Conservation (phyloP, 1,140 invertebrate species). For the Chelonus insularis region DNA sequence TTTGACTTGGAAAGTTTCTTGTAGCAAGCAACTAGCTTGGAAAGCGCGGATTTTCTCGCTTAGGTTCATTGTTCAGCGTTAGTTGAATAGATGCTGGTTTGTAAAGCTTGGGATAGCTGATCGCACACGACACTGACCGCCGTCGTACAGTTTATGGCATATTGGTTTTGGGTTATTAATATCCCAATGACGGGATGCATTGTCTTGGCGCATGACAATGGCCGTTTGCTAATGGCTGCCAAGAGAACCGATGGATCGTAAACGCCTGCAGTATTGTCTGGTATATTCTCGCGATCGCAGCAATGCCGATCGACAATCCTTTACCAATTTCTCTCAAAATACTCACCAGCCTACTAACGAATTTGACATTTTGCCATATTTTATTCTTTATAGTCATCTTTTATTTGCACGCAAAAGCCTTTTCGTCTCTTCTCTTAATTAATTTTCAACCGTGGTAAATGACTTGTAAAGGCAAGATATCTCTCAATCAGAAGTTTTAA, state of each 20-base stretch:
- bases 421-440: too few species aligned
- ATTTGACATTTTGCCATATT: too few species aligned
- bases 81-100: neutral
- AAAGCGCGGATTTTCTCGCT: constrained; percentile 14
- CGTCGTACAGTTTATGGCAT: constrained; percentile 31
- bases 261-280: constrained; percentile 6
- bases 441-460: too few species aligned
- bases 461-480: too few species aligned
- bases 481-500: too few species aligned
- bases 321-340: too few species aligned
- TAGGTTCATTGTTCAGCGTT: constrained; percentile 9
- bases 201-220: constrained; percentile 37
- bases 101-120: constrained; percentile 1
- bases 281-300: too few species aligned
- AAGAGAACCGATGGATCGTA: constrained; percentile 15
- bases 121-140: constrained; percentile 13
- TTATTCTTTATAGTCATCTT: too few species aligned
- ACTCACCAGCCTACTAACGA: too few species aligned
- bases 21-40: neutral
- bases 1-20: constrained; percentile 9
- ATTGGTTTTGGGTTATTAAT: constrained; percentile 48
- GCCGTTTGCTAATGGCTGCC: constrained; percentile 36
- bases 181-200: constrained; percentile 33
- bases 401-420: too few species aligned
- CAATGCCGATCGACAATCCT: too few species aligned